A percentile compares a stretch with the other conserved stretches of the same genome.
Conservation (phyloP, 2,888 invertebrate species). For the Cataglyphis cursor region DNA sequence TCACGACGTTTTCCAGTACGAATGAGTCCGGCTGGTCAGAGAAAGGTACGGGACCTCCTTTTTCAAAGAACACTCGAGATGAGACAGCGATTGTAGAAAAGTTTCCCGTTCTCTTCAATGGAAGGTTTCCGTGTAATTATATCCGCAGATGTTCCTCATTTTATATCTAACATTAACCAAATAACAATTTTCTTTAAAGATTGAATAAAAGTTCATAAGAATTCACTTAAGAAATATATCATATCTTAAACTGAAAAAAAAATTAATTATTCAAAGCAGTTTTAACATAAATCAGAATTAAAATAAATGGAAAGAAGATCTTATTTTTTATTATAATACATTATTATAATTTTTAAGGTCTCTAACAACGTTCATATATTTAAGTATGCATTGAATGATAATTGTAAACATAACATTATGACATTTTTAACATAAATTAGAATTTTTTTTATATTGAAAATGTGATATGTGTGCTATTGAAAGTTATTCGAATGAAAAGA, state of each 20-base stretch:
- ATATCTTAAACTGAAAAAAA: not conserved
- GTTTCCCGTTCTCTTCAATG: not conserved
- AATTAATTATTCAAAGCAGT: not conserved
- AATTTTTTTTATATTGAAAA: not conserved
- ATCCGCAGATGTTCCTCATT: not conserved
- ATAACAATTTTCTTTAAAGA: not conserved
- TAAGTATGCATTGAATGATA: not conserved
- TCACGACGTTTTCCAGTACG: conserved; percentile 49
- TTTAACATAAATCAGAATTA: not conserved
- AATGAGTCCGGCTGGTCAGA: conserved; percentile 53
- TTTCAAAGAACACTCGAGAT: conserved; percentile 38
- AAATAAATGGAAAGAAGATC: too few species aligned
- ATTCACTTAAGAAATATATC: not conserved
- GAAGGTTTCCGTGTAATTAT: conserved; percentile 15
- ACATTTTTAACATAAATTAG: not conserved
- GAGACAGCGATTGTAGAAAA: not conserved
- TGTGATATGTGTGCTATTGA: not conserved
- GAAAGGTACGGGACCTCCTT: conserved; percentile 46
- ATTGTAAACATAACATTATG: not conserved
- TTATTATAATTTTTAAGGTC: not conserved
- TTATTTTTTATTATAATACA: not conserved
- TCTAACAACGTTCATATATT: not conserved
- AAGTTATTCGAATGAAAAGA: not conserved
- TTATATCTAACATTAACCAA: not conserved
- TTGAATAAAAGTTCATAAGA: not conserved